phyloP scores from a whole-genome alignment of 2,113 vertebrate genomes.

The Macheiramphus alcinus region DNA sequence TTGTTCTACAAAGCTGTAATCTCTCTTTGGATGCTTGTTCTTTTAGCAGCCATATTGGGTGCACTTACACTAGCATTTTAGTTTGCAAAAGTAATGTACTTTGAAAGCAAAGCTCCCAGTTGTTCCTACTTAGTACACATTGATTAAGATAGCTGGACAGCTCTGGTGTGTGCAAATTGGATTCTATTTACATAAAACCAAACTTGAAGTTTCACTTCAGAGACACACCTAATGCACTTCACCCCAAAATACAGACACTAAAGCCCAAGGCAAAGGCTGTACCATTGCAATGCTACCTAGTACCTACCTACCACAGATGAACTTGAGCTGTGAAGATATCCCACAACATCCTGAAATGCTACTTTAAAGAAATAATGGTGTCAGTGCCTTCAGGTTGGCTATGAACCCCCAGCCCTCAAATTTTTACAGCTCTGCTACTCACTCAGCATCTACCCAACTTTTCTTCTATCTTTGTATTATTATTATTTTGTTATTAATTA shows the following conservation, averaged over 20 bases:
- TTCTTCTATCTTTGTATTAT: background rate
- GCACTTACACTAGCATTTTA: background rate
- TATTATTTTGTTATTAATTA: fast-evolving
- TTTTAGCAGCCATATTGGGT: background rate
- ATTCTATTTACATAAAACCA: background rate
- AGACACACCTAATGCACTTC: background rate
- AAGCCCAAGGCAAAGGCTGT: background rate
- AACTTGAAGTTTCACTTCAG: background rate
- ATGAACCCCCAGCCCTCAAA: background rate
- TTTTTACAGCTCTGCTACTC: background rate
- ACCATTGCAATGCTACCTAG: background rate
- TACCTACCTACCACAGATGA: background rate
- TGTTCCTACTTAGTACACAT: background rate
- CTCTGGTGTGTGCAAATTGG: fast-evolving
- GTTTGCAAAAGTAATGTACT: background rate
- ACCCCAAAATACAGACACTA: fast-evolving
- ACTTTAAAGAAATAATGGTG: background rate
- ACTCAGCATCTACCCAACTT: background rate
- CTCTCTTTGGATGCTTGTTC: background rate
- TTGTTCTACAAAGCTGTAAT: background rate
- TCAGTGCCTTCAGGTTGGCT: background rate
- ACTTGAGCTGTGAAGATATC: background rate
- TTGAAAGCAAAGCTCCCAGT: background rate
- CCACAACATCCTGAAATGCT: background rate
- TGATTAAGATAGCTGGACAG: background rate